Conservation (phyloP, 2,888 invertebrate genomes). For the Neoitamus cyanurus region DNA sequence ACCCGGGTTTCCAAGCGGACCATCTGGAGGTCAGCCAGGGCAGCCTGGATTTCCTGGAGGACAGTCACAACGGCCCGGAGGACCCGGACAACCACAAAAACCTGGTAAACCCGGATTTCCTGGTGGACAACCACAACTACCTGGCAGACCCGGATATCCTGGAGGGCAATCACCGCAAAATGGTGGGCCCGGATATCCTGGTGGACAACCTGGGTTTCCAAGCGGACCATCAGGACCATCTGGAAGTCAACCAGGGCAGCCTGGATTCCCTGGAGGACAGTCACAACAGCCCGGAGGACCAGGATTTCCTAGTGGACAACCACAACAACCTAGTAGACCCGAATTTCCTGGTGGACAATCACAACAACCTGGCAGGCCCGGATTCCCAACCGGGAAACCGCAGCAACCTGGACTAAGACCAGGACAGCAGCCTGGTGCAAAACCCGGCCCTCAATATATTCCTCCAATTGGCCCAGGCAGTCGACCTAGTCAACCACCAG, state of each 20-base stretch:
- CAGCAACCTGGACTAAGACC: neutral
- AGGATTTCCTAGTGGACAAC: neutral
- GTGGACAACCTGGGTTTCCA: neutral
- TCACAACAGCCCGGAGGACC: constrained; percentile 24
- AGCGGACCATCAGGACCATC: neutral
- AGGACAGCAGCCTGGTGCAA: neutral
- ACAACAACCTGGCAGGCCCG: neutral
- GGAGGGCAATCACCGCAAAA: neutral
- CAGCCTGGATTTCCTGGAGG: constrained; percentile 23
- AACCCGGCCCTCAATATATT: constrained; percentile 31
- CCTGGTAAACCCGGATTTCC: neutral
- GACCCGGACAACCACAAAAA: neutral
- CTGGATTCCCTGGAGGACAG: constrained; percentile 24
- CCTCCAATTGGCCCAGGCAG: constrained; percentile 44
- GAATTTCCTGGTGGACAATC: neutral
- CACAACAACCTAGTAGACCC: neutral
- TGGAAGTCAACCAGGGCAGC: neutral
- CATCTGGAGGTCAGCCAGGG: neutral
- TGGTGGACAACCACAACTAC: neutral
- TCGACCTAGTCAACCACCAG: constrained; percentile 31
- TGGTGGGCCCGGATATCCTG: neutral
- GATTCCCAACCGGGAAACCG: neutral
- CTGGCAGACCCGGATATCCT: constrained; percentile 1
- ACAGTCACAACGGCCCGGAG: constrained; percentile 30
- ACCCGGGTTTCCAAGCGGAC: neutral